Evolutionary conservation across 2,113 vertebrate species (phyloP).

Genomic region (Pterocles gutturalis): DNA sequence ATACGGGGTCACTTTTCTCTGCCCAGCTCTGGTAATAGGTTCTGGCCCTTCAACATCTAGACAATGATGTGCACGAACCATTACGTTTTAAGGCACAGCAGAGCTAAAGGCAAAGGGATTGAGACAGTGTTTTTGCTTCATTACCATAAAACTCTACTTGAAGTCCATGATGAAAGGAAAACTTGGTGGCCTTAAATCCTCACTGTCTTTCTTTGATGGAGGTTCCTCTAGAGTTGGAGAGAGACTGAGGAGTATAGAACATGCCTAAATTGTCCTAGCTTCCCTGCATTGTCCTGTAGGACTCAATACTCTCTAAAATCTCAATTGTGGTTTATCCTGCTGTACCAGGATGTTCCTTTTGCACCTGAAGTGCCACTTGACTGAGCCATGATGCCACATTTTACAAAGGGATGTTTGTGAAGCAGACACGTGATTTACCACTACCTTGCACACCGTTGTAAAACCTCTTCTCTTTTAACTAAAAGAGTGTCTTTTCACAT

Average conservation of each 20-base stretch:
- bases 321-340: not conserved
- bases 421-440: accelerated
- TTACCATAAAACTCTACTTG: not conserved
- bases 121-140: not conserved
- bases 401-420: not conserved
- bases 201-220: not conserved
- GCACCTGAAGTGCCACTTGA: not conserved
- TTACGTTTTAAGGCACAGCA: not conserved
- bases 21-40: not conserved
- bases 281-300: accelerated
- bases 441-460: not conserved
- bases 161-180: not conserved
- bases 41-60: not conserved
- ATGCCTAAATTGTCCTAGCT: not conserved
- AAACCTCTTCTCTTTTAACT: not conserved
- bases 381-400: not conserved
- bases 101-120: not conserved
- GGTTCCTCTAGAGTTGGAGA: not conserved
- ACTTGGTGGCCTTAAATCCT: not conserved
- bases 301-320: not conserved
- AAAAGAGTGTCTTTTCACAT: not conserved
- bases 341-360: not conserved
- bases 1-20: not conserved
- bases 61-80: not conserved
- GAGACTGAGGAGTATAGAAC: not conserved